Evolutionary conservation across 2,113 vertebrate genomes (phyloP), one percentile per base, ranked within the genome.

Genomic region (Phylloscopus trochiloides): DNA sequence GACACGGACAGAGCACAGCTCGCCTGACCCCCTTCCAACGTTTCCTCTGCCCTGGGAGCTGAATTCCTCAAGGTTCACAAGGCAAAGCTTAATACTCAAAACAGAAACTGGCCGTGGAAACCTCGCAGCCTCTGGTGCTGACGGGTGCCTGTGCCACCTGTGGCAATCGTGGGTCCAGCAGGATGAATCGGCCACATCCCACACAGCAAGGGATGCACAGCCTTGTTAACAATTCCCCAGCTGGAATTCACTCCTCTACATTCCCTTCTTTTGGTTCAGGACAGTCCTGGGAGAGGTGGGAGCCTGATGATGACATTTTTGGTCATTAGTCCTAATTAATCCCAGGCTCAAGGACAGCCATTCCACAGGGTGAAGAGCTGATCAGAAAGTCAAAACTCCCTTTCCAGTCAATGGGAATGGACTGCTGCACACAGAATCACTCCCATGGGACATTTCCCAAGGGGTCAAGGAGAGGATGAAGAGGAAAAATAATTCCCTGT

Each of bases 1-100:
- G 94, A 94, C 65, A 92, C 55, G 67, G 88, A 86, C 76, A 9
- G 74, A 95, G 90, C 47, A 20, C 47, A 61, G 71, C 70, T 66
- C 7, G 24, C 92, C 73, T 81, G 94, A 96, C 88, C 95, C 95
- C 95, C 88, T 32, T 92, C 90, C 83, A 76, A 42, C 82, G 9
- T 92, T n/a, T 84, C 83, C 90, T 94, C 63, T 92, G 86, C 93
- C 77, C 86, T 40, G 70, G 74, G 93, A 95, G 58, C 63, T 51
- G 65, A 55, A 22, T 29, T 78, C 90, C 85, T 65, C 70, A 14
- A 55, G 67, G 91, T 54, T 88, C 82, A 92, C 66, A 70, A 86
- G 91, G 68, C 83, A 65, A 38, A 70, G 43, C 31, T 66, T 86
- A 65, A 92, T 43, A 43, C 20, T 73, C 43, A 91, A 95, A 95